A percentile compares a stretch with the other conserved stretches of the same genome.
Evolutionary conservation across 1,140 invertebrate species (phyloP).

Genomic region (Diprion similis): DNA sequence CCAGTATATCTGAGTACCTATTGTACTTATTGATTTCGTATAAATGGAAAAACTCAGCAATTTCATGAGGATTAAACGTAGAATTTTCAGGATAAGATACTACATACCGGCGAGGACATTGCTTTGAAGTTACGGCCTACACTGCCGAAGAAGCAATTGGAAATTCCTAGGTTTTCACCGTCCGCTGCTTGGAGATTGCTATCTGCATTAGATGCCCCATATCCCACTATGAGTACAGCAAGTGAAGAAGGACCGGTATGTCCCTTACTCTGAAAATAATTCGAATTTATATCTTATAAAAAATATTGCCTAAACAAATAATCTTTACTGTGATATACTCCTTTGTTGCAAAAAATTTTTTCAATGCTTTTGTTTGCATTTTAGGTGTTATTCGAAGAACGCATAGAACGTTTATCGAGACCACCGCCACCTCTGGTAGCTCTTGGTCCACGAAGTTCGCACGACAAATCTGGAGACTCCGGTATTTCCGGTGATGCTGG

Average conservation of each 20-base stretch:
- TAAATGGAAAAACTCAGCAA: no score
- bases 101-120: slow-evolving; percentile 63
- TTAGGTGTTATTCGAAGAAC: slow-evolving; percentile 61
- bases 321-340: background rate
- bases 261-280: slow-evolving; percentile 28
- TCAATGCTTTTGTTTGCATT: slow-evolving; percentile 9
- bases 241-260: slow-evolving; percentile 52
- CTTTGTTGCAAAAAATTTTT: slow-evolving; percentile 28
- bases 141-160: slow-evolving; percentile 76
- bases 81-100: slow-evolving; percentile 33
- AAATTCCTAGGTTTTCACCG: slow-evolving; percentile 81
- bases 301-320: background rate
- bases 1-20: no score
- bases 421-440: slow-evolving; percentile 60
- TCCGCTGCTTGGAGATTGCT: slow-evolving; percentile 82
- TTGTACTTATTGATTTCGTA: no score
- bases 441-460: slow-evolving; percentile 51
- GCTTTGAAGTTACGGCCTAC: slow-evolving; percentile 77
- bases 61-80: no score
- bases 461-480: slow-evolving; percentile 80
- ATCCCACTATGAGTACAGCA: slow-evolving; percentile 48
- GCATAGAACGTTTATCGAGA: slow-evolving; percentile 62
- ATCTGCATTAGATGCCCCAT: slow-evolving; percentile 55
- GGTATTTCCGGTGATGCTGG: slow-evolving; percentile 79
- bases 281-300: background rate